Evolutionary conservation across 2,888 invertebrate genomes (phyloP), one percentile per base, ranked within the genome.

Genomic region (Eristalinus sepulchralis): DNA sequence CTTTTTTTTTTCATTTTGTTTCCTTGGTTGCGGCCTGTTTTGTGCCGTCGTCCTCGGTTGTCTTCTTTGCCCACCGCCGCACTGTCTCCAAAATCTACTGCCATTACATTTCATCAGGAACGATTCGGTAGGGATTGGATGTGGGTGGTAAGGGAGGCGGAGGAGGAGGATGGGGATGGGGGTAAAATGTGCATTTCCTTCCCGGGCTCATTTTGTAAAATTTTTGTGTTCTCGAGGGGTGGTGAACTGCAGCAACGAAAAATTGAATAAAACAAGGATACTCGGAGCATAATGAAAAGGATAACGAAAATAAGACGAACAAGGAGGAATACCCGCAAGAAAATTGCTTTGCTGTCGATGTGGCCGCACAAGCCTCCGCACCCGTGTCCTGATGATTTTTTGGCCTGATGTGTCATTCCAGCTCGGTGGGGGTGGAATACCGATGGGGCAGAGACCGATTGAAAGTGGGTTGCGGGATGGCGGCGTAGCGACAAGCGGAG

Each of bases 141-240:
- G 34, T 9, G 34, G 34, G n/a, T 39, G 13, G 13, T 39, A n/a
- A 5, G 8, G 17, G 47, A 17, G 17, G 34, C 34, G 34, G 10
- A 27, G 39, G 31, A 36, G 17, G 34, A 24, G 55, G 13, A 17
- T 8, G 17, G 6, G n/a, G 47, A 47, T n/a, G n/a, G 47, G 47
- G 60, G 78, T 57, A 73, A 79, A 86, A 86, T 86, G 78, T 86
- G 86, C 78, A 86, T 83, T 86, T 86, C 86, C 86, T 86, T 86
- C 83, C 86, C 70, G 62, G 68, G 47, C 75, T 83, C 70, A 75
- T 73, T 57, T 57, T 57, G 57, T 57, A 17, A 24, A 17, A 47
- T 47, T 47, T 47, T 47, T 47, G 47, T 53, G 31, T 66, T 34
- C 53, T 63, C 64, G 22, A 6, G 17, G 34, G 36, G 9, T 17